Evolutionary conservation across 53 echinoderm and acorn worm genomes (phyloP), one percentile per base, ranked within the genome.

Genomic region (Temnopleurus reevesii): DNA sequence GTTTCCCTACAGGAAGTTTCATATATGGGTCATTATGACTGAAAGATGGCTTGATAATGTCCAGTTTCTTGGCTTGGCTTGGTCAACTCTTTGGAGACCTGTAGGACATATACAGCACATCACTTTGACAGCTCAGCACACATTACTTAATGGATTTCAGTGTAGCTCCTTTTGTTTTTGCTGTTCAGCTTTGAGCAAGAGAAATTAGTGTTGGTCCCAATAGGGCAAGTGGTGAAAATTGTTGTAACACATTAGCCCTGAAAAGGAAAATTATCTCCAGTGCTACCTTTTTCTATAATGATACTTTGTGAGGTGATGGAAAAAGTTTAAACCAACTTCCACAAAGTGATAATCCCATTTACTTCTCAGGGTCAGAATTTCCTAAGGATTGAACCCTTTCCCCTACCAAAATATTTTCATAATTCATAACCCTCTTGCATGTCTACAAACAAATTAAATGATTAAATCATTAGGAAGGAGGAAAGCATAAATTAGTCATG

Each of bases 401-500:
- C 41, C 21, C 19, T 12, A 19, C 63, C 19, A 71, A 13, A 63
- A 34, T 63, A 63, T 63, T 33, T 63, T 36, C 65, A 65, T 71
- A 25, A 26, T 24, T 24, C 58, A 58, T 26, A 28, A 58, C 3
- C 58, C 24, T 58, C 58, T 71, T 71, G 71, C 71, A 71, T 71
- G 71, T 41, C 71, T 71, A 71, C 71, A 71, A 71, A 71, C 71
- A 71, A 71, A 71, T 71, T 71, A 71, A 71, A 71, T 71, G 71
- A 71, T 71, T 71, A 71, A 71, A 71, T n/a, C 43, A 41, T 71
- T 71, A 71, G 71, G 71, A 38, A 80, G 38, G 43, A 80, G 53
- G 53, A 51, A 51, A 80, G 80, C 47, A 49, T 80, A 80, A 80
- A 80, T 80, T 80, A 51, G 31, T 46, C 36, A 34, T 49, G 80